These are phyloP conservation scores for Oopsacas minuta DNA, from an alignment of 37 sponge, comb jelly and placozoan species.

Conservation along the genomic window DNA sequence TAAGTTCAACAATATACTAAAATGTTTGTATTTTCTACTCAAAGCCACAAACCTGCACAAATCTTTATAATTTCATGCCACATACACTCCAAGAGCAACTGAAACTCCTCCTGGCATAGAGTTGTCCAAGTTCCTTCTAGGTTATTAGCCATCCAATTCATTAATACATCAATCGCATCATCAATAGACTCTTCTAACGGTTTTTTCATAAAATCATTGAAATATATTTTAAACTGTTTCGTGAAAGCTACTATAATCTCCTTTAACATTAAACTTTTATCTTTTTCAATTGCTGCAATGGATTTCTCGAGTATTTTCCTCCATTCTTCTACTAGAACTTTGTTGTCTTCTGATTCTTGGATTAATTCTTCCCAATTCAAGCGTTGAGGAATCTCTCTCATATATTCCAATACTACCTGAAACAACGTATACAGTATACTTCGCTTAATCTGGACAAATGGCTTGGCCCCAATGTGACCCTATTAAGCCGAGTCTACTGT, in stretches of 20 bases:
- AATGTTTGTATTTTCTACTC: too few relatives aligned
- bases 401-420: conserved; percentile 15
- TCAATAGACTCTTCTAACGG: not conserved
- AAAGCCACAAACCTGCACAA: not conserved
- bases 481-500: not conserved
- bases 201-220: not conserved
- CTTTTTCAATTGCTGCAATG: not conserved
- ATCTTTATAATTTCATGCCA: not conserved
- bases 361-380: not conserved
- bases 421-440: not conserved
- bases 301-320: not conserved
- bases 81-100: not conserved
- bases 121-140: not conserved
- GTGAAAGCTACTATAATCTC: not conserved
- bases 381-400: not conserved
- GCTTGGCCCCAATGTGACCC: not conserved
- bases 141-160: not conserved
- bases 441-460: not conserved
- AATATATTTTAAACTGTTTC: not conserved
- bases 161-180: not conserved
- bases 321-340: not conserved
- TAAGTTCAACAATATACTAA: too few relatives aligned
- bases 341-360: not conserved
- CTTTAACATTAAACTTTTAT: not conserved
- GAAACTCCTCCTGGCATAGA: not conserved